A percentile compares a stretch with the other conserved stretches of the same genome.
These are phyloP conservation scores for Ginglymostoma cirratum DNA, from an alignment of 2,113 vertebrate genomes.

Conservation along the genomic window DNA sequence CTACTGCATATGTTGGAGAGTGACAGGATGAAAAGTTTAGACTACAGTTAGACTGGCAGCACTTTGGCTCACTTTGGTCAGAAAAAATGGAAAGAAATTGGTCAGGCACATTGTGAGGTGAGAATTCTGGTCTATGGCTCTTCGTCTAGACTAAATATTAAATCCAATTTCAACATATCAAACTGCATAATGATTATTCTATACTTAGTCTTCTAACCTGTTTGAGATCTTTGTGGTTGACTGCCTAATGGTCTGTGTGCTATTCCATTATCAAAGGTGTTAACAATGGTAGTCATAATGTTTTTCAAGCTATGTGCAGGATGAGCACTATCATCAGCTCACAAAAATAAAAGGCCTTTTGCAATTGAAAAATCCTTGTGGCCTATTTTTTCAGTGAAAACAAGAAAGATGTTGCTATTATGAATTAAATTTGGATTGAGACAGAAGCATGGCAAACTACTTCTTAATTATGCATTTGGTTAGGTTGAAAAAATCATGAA, in stretches of 20 bases:
- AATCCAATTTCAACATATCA: background rate
- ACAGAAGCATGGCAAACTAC: background rate
- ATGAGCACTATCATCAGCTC: background rate
- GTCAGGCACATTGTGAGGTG: background rate
- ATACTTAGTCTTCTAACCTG: background rate
- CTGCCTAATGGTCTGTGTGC: background rate
- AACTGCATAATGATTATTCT: background rate
- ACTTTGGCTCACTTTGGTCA: background rate
- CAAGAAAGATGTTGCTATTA: background rate
- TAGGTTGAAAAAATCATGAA: background rate
- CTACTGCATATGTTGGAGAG: background rate
- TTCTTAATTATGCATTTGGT: background rate
- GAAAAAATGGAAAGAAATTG: background rate
- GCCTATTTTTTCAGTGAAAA: background rate
- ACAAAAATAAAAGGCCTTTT: background rate
- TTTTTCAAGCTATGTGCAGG: background rate
- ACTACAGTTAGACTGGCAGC: background rate
- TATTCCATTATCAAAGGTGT: background rate
- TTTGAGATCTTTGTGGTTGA: background rate
- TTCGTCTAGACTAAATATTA: background rate
- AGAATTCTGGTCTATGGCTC: background rate
- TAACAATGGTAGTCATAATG: background rate
- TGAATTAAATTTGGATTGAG: background rate
- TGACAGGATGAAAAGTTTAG: background rate
- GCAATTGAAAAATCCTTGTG: background rate